These are phyloP conservation scores for Philereme vetulata DNA, from an alignment of 2,888 invertebrate species.

Conservation along the genomic window DNA sequence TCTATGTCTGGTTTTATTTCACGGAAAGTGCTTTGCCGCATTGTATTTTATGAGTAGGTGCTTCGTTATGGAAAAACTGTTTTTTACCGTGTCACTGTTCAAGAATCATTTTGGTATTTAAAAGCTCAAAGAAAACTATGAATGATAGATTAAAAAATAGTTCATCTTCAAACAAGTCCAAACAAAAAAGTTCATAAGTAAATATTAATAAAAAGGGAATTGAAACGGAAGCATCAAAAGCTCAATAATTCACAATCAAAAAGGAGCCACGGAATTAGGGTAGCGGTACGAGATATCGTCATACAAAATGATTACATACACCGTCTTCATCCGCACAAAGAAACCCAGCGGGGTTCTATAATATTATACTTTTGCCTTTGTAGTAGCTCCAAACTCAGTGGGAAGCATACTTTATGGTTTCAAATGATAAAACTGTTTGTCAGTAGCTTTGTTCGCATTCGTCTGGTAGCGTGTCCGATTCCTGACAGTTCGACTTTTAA, in stretches of 20 bases:
- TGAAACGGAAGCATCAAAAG: conserved; percentile 76
- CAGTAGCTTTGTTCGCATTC: conserved; percentile 76
- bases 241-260: conserved; percentile 81
- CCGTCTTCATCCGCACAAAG: conserved; percentile 80
- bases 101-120: not conserved
- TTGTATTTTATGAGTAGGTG: conserved; percentile 22
- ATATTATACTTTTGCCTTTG: conserved; percentile 82
- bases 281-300: conserved; percentile 73
- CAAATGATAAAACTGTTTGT: conserved; percentile 83
- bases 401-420: conserved; percentile 82
- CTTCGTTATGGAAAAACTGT: not conserved
- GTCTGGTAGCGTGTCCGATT: conserved; percentile 74
- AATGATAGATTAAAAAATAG: conserved; percentile 9
- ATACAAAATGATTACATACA: conserved; percentile 80
- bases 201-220: conserved; percentile 71
- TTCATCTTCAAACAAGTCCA: conserved; percentile 10
- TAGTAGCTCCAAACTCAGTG: conserved; percentile 76
- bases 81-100: conserved; percentile 1
- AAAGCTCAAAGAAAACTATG: not conserved
- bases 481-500: conserved; percentile 54
- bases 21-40: conserved; percentile 33
- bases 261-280: conserved; percentile 77
- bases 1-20: conserved; percentile 41
- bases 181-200: conserved; percentile 59
- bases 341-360: conserved; percentile 79